These are phyloP conservation scores for Temnothorax nylanderi DNA, from an alignment of 1,140 invertebrate genomes.

Conservation along the genomic window DNA sequence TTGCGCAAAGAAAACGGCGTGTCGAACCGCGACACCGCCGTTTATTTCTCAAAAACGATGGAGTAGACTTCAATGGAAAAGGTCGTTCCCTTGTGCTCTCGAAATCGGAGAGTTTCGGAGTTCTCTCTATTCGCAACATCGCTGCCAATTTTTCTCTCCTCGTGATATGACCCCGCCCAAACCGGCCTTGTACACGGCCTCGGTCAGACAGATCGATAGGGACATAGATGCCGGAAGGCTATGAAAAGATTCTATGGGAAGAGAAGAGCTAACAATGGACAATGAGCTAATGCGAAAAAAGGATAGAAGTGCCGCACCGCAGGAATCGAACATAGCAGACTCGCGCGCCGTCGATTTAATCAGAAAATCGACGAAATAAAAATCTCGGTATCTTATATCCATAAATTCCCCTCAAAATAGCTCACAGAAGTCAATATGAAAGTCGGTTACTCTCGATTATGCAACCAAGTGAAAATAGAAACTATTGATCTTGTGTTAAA, in stretches of 20 bases:
- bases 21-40: background rate
- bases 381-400: constrained; percentile 18
- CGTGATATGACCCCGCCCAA: constrained; percentile 77
- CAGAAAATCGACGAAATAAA: constrained; percentile 15
- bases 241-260: constrained; percentile 67
- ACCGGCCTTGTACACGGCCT: constrained; percentile 75
- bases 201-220: constrained; percentile 81
- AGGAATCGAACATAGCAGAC: constrained; percentile 32
- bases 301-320: background rate
- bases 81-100: background rate
- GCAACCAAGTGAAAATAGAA: constrained; percentile 7
- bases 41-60: constrained; percentile 13
- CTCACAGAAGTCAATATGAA: constrained; percentile 13
- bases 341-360: constrained; percentile 35
- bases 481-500: background rate
- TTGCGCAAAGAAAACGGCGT: background rate
- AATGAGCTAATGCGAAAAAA: constrained; percentile 6
- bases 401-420: background rate
- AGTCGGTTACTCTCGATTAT: background rate
- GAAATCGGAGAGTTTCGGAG: background rate
- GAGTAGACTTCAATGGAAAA: background rate
- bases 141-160: constrained; percentile 65
- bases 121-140: constrained; percentile 33
- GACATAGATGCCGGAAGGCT: constrained; percentile 75
- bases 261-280: constrained; percentile 21